Evolutionary conservation across 2,113 vertebrate species (phyloP).

Genomic region (Manacus vitellinus): DNA sequence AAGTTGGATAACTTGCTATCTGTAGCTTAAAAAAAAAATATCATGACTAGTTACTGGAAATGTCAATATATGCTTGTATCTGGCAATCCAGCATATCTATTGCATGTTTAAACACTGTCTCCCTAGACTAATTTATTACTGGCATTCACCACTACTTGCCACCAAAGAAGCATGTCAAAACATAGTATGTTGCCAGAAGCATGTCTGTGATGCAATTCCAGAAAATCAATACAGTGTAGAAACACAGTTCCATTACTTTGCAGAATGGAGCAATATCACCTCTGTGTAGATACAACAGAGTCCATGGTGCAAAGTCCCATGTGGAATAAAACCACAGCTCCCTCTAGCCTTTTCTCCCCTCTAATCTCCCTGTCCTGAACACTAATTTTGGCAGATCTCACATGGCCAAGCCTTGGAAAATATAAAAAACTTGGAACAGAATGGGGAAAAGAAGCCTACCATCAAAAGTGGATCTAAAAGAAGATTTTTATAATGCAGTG

Average conservation of each 20-base stretch:
- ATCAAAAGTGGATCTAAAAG: not conserved
- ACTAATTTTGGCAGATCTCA: not conserved
- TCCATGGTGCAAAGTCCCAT: not conserved
- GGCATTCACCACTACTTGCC: not conserved
- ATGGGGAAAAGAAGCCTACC: not conserved
- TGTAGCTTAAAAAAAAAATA: not conserved
- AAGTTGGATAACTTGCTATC: not conserved
- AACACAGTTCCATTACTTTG: not conserved
- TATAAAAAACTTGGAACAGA: not conserved
- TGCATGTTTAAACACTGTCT: not conserved
- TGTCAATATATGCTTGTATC: not conserved
- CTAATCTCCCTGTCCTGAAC: not conserved
- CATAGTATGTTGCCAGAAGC: not conserved
- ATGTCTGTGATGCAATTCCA: not conserved
- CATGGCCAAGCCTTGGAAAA: not conserved
- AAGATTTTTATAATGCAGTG: not conserved
- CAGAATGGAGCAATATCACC: not conserved
- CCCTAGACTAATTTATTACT: not conserved
- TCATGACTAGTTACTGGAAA: not conserved
- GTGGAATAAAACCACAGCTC: not conserved
- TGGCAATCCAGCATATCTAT: not conserved
- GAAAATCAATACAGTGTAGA: constrained; percentile 40
- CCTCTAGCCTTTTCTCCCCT: not conserved
- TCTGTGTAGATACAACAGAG: not conserved
- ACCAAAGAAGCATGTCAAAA: not conserved